Percentiles rank a stretch among this genome's conserved stretches.
These are phyloP conservation scores for Brachyrhaphis roseni DNA, from an alignment of 2,797 vertebrate genomes.

Conservation along the genomic window DNA sequence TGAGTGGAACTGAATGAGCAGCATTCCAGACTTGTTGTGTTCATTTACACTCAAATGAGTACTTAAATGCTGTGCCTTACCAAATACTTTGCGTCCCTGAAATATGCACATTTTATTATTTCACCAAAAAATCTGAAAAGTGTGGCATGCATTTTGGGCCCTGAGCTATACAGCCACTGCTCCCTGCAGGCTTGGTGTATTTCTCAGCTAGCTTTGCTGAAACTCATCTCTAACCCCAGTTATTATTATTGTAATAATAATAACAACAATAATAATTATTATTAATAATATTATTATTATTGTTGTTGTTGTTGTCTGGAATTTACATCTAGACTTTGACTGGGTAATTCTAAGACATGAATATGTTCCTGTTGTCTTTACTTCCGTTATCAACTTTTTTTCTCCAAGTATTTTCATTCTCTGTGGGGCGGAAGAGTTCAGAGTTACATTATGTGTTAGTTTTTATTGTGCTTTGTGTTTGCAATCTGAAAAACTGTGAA, in stretches of 20 bases:
- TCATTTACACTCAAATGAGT: background rate
- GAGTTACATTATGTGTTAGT: background rate
- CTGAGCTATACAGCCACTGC: background rate
- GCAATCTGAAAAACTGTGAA: background rate
- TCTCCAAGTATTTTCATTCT: background rate
- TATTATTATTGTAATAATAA: no score
- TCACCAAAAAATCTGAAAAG: background rate
- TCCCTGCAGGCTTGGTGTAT: background rate
- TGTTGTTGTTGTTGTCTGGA: background rate
- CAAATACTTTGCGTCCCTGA: background rate
- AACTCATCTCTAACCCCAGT: no score
- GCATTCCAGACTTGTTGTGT: background rate
- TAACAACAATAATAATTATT: no score
- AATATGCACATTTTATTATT: background rate
- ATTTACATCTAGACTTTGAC: background rate
- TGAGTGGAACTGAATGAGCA: background rate
- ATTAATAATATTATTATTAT: no score
- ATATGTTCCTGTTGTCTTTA: background rate
- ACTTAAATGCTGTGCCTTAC: no score
- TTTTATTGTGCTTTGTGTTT: background rate
- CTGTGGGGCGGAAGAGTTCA: background rate
- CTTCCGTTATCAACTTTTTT: background rate
- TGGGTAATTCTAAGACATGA: background rate
- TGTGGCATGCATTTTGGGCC: background rate
- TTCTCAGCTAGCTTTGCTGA: background rate